Evolutionary conservation across 1,140 invertebrate species (phyloP).

Genomic region (Leptinotarsa undecemlineata): DNA sequence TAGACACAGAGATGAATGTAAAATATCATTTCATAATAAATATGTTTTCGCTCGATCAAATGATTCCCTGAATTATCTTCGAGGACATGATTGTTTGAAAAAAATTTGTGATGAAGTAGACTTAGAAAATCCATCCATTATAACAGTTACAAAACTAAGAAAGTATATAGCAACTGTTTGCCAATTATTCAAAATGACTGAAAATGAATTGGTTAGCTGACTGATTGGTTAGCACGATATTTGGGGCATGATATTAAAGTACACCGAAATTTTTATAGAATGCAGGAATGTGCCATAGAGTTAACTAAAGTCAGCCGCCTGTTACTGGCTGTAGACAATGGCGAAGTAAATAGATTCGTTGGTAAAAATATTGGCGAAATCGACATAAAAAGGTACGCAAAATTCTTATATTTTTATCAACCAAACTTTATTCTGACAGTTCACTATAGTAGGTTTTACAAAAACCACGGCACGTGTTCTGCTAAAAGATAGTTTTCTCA

Average conservation of each 20-base stretch:
- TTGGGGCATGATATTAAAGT: slow-evolving; percentile 22
- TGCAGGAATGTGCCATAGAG: slow-evolving; percentile 25
- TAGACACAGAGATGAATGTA: slow-evolving; percentile 14
- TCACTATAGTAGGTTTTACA: no score
- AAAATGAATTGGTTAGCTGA: no score
- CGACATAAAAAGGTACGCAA: neutral
- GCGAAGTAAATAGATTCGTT: neutral
- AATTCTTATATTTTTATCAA: no score
- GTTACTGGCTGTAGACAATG: slow-evolving; percentile 19
- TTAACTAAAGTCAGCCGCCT: slow-evolving; percentile 25
- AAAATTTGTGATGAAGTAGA: neutral
- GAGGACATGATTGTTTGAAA: slow-evolving; percentile 15
- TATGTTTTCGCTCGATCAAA: no score
- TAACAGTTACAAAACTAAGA: neutral
- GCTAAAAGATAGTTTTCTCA: no score
- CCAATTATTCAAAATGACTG: no score
- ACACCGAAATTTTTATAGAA: slow-evolving; percentile 23
- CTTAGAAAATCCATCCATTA: neutral
- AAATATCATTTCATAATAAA: neutral
- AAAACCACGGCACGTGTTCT: no score
- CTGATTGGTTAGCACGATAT: slow-evolving; percentile 16
- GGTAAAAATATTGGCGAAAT: neutral
- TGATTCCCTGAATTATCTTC: no score
- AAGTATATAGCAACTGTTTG: no score
- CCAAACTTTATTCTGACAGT: no score